These are phyloP conservation scores for Channa striata DNA, from an alignment of 2,797 vertebrate species.

Conservation along the genomic window DNA sequence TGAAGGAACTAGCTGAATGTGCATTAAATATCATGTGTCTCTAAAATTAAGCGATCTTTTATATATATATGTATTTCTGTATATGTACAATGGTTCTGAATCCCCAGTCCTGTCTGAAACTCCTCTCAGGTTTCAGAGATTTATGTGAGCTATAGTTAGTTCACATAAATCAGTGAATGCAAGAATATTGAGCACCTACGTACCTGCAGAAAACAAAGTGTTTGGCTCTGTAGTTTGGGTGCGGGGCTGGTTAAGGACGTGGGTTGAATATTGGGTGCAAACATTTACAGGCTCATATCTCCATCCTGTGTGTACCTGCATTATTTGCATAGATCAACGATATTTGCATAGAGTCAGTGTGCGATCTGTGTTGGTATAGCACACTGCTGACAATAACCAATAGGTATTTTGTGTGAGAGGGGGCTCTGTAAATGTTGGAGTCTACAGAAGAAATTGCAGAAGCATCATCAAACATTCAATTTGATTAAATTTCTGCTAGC, in stretches of 20 bases:
- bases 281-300: constrained; percentile 64
- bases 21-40: no score
- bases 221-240: constrained; percentile 51
- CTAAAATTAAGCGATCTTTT: no score
- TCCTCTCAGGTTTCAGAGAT: constrained; percentile 37
- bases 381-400: constrained; percentile 74
- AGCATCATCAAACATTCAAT: constrained; percentile 76
- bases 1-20: no score
- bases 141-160: constrained; percentile 46
- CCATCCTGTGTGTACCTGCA: constrained; percentile 52
- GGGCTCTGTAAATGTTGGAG: constrained; percentile 65
- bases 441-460: constrained; percentile 77
- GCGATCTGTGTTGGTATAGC: constrained; percentile 58
- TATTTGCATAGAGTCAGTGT: constrained; percentile 67
- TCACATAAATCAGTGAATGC: constrained; percentile 42
- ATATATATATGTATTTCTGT: neutral
- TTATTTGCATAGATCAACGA: constrained; percentile 67
- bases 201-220: constrained; percentile 43
- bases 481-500: constrained; percentile 72
- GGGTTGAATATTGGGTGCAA: constrained; percentile 61
- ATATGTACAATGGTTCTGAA: constrained; percentile 11
- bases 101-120: constrained; percentile 10
- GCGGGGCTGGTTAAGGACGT: constrained; percentile 27
- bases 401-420: constrained; percentile 55
- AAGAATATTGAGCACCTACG: constrained; percentile 38